Evolutionary conservation across 2,888 invertebrate genomes (phyloP), one percentile per base, ranked within the genome.

Genomic region (Asteroscopus sphinx): DNA sequence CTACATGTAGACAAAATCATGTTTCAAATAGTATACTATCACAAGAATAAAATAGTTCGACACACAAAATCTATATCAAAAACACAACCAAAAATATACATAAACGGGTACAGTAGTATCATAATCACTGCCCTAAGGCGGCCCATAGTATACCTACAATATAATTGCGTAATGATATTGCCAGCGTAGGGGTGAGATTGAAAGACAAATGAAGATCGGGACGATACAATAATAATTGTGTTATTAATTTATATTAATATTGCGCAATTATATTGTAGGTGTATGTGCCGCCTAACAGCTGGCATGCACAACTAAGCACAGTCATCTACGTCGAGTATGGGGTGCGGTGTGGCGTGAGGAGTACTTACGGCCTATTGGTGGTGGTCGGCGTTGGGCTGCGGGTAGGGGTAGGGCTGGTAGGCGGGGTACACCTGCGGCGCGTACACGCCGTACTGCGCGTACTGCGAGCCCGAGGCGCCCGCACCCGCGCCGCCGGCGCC

Each of bases 371-470:
- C 76, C 73, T 86, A 89, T 92, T 91, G 89, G 56, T 88, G 92
- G 63, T 81, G 82, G 9, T 85, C 88, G 17, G 54, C 28, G 63
- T 85, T 87, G 12, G 80, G 83, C 59, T 80, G 81, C 33, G 81
- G 82, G 84, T 91, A 91, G 4, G 80, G 81, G 83, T 87, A 87
- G 26, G 83, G 84, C 69, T 76, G 77, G 83, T 86, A 88, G 53
- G 79, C 88, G 59, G 86, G 89, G 85, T 90, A 90, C 67, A 90
- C 83, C 66, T 81, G 84, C 66, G 62, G 73, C 67, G 82, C 86
- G 86, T 93, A 93, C 80, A 88, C 82, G 52, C 85, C 83, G 87
- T 92, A 90, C 71, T 81, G 85, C 73, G 81, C 77, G 75, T 68
- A 79, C 75, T 79, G 76, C 68, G 33, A 12, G 55, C 49, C 44